These are phyloP conservation scores for Lethrus apterus DNA, from an alignment of 1,140 invertebrate species.

Conservation along the genomic window DNA sequence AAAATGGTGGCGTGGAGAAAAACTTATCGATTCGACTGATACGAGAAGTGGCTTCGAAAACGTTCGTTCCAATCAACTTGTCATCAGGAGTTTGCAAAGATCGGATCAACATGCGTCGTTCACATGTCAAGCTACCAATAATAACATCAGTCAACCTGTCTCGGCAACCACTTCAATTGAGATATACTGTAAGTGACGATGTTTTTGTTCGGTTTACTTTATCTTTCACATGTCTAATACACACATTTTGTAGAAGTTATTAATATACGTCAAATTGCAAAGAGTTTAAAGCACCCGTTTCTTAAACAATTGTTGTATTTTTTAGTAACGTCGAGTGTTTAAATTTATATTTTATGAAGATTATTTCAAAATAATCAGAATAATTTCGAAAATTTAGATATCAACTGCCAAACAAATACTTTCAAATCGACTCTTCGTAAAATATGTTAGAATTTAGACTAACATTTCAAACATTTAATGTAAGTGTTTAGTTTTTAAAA, in stretches of 20 bases:
- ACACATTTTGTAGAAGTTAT: neutral
- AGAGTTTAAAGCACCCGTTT: slow-evolving; percentile 2
- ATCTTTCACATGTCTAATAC: neutral
- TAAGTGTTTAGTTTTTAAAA: no score
- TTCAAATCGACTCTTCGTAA: no score
- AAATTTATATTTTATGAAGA: slow-evolving; percentile 12
- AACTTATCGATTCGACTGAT: slow-evolving; percentile 56
- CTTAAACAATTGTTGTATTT: neutral
- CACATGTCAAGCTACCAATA: slow-evolving; percentile 66
- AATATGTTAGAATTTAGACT: no score
- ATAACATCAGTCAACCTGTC: slow-evolving; percentile 62
- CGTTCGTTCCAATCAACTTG: slow-evolving; percentile 45
- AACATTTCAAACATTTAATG: no score
- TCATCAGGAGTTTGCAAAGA: slow-evolving; percentile 49
- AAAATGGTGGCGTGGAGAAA: slow-evolving; percentile 78
- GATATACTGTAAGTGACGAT: slow-evolving; percentile 59
- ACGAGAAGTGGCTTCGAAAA: slow-evolving; percentile 41
- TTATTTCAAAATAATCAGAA: neutral
- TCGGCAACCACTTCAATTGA: slow-evolving; percentile 59
- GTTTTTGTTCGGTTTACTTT: neutral
- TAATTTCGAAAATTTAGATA: no score
- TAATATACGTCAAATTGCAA: slow-evolving; percentile 15
- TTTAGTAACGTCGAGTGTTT: slow-evolving; percentile 13
- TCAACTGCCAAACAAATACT: no score
- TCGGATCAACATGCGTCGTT: slow-evolving; percentile 60